Base-by-base conservation (phyloP, 1,140 invertebrate species). In the Bombus terrestris region DNA sequence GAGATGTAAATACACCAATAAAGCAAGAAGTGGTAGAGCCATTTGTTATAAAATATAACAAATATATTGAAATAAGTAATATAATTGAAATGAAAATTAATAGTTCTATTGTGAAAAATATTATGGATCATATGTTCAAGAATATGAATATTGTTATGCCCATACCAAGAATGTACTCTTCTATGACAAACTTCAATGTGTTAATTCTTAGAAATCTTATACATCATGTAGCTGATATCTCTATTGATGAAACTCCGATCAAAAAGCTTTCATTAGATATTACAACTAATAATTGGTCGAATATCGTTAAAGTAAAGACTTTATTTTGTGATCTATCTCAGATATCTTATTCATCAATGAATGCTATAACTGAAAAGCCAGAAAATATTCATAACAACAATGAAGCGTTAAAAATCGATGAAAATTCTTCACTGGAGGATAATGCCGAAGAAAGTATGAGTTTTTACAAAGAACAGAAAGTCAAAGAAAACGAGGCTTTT, bases 401-500 rank as follows among this genome's bases (percentile, higher is more conserved):
- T 59, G 87, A 93, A 41, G 86, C 87, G 69, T 91, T 89, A 8
- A 91, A 89, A 12, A 91, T 89, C 41, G 90, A 91, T 35, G 85
- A 85, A 2, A 86, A 74, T 32, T 57, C 86, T 15, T 90, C 89
- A 39, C 28, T 74, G 5, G 88, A 89, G 32, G 88, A 91, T 35
- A 66, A 79, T n/a, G 32, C 57, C 9, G 68, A 88, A 35, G 71
- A 83, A 47, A 66, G 37, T 37, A 13, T 32, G 12, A 85, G 66
- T 28, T 53, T 35, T 37, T 81, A 87, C 8, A 79, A 62, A 2
- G 73, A 83, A 39, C 86, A 87, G 32, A 88, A 79, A 32, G 92
- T 92, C 41, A 88, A 93, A 80, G 92, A 92, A 72, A 91, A 89
- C 59, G 69, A 92, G 39, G 90, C 92, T 69, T 92, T 91, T 22